Base-by-base conservation (phyloP, 2,113 vertebrate species). In the Physeter macrocephalus region DNA sequence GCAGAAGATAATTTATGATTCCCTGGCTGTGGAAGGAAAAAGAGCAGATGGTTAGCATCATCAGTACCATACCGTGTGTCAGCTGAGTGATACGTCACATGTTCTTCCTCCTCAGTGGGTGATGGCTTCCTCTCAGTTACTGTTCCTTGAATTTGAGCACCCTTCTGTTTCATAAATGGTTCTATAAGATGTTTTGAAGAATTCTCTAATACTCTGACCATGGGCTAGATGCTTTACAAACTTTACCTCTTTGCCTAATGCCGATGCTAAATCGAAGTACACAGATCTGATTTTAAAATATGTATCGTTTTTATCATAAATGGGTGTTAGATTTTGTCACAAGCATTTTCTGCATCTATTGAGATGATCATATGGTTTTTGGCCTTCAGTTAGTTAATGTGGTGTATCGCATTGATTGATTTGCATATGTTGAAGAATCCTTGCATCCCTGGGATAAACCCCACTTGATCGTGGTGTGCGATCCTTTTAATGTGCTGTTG, bases 31-130 rank as follows among this genome's bases (percentile, higher is more conserved):
- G 39, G 54, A 64, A 92, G 52, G 72, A 67, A 77, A 46, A 74
- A 46, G 86, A 93, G 17, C 95, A 97, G 92, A 92, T 89, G 95
- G 82, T 2, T 9, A 36, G 20, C 34, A 41, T 94, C 77, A 54
- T 66, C 36, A 54, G 92, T 17, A 54, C 82, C 59, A 29, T n/a
- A 39, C 52, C 59, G 71, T 6, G 6, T 57, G 59, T 88, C 86
- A 88, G 49, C 75, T 71, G 69, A 96, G 39, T 7, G 71, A 61
- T n/a, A 14, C 20, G 85, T 81, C 72, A 84, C 82, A 41, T 72
- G 64, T 57, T 91, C 86, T 75, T 84, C 61, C 61, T 75, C 49
- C 83, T 86, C 49, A 6, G 66, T 66, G 71, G 87, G 66, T 12
- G 8, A 80, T 64, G 64, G 62, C 85, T 64, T 93, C 85, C 81